Conservation (phyloP, 2,797 vertebrate genomes). For the Podarcis lilfordi region DNA sequence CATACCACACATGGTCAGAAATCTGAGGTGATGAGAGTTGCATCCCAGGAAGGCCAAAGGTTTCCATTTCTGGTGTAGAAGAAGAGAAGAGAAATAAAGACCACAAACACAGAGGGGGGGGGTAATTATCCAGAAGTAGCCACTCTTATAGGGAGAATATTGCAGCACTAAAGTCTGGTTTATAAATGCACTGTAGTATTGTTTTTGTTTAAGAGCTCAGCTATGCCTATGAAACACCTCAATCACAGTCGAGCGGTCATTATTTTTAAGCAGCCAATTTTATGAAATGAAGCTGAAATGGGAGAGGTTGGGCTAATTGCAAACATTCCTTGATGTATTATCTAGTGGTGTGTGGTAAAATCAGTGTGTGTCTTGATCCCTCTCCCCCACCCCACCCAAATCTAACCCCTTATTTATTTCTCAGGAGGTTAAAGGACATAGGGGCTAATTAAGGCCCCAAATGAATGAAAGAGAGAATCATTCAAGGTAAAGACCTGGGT, state of each 20-base stretch:
- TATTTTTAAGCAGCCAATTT: constrained; percentile 86
- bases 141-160: constrained; percentile 47
- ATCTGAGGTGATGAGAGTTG: no score
- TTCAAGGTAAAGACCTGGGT: constrained; percentile 85
- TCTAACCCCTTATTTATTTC: constrained; percentile 83
- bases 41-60: no score
- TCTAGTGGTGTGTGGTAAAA: constrained; percentile 91
- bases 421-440: constrained; percentile 88
- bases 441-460: constrained; percentile 88
- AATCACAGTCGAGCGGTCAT: constrained; percentile 88
- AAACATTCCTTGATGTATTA: constrained; percentile 94
- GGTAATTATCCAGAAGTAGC: constrained; percentile 59
- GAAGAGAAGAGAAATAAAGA: constrained; percentile 37
- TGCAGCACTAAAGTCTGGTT: constrained; percentile 8
- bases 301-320: constrained; percentile 91
- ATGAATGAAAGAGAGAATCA: constrained; percentile 85
- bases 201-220: constrained; percentile 78
- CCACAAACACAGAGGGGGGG: constrained; percentile 60
- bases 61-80: constrained; percentile 31
- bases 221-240: constrained; percentile 84
- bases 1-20: no score
- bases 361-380: constrained; percentile 87
- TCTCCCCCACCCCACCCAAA: constrained; percentile 43
- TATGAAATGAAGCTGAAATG: constrained; percentile 89
- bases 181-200: constrained; percentile 67